Evolutionary conservation across 1,140 invertebrate genomes (phyloP), one percentile per base, ranked within the genome.

Genomic region (Zaprionus kolodkinae): DNA sequence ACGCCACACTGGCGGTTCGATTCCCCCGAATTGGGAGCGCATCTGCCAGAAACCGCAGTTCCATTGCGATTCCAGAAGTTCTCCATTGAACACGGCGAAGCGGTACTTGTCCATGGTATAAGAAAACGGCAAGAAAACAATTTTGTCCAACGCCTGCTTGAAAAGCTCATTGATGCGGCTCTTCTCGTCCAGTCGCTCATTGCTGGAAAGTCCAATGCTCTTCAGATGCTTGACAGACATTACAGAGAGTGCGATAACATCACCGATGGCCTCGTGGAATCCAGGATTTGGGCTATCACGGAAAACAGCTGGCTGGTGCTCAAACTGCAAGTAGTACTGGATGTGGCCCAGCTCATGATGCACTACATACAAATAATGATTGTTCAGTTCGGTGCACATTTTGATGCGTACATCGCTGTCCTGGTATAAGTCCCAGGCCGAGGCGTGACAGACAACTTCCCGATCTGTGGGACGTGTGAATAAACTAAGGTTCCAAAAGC

Each of bases 311-410:
- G 96, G 95, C 78, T 95, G 95, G 75, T 96, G 84, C 91, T 94
- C 95, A 85, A 96, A 96, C 78, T 95, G 94, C 48, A 96, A 86
- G 91, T 94, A 96, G 92, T 97, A 97, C 73, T 96, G 94, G 60
- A 97, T 94, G 86, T 97, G 96, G 1, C 96, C 95, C 94, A 97
- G 95, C 93, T 97, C 96, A 85, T 97, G 97, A 84, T 97, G 96
- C 6, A 95, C 91, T 0, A 95, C 96, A 67, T 95, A 94, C 45
- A 97, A 94, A 91, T 96, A 94, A 27, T 95, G 94, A 68, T 93
- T 93, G n/a, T 94, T 95, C 0, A 97, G 93, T 11, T 94, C 93
- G 0, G 96, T 96, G 79, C 97, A 97, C 94, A 96, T 96, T 92
- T 96, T 97, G 50, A 98, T 97, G 61, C 96, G 95, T 85, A 79